phyloP scores from a whole-genome alignment of 2,888 invertebrate species.

The Ceratothoa steindachneri region DNA sequence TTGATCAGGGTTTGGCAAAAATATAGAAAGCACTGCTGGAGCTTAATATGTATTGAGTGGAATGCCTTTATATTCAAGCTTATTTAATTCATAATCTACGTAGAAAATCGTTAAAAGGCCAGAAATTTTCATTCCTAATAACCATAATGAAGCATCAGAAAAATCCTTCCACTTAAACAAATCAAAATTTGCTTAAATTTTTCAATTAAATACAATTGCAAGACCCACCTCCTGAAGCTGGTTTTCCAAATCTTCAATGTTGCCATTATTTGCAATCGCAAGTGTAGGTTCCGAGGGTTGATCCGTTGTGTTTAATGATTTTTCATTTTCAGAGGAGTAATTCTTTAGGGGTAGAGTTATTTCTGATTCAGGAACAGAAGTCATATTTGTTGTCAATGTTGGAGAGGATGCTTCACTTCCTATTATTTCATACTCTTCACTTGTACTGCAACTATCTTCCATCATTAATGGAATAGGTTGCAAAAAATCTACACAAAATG shows the following conservation, averaged over 20 bases:
- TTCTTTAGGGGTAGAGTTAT: neutral
- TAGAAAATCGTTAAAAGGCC: too few species aligned
- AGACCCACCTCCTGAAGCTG: constrained; percentile 45
- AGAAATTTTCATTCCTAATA: too few species aligned
- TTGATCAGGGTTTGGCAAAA: too few species aligned
- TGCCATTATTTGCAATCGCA: constrained; percentile 46
- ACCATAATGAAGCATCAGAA: too few species aligned
- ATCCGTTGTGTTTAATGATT: neutral
- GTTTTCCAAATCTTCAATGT: constrained; percentile 40
- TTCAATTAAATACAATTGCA: too few species aligned
- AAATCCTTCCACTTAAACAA: too few species aligned
- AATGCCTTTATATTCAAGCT: too few species aligned
- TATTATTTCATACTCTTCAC: constrained; percentile 20
- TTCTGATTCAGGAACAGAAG: neutral
- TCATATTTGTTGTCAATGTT: constrained; percentile 2
- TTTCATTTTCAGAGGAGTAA: neutral
- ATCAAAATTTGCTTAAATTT: too few species aligned
- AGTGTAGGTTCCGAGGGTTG: constrained; percentile 30
- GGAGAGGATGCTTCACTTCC: constrained; percentile 1
- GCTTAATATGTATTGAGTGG: too few species aligned
- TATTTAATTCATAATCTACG: too few species aligned
- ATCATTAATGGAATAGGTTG: neutral
- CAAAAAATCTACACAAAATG: neutral
- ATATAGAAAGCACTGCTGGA: too few species aligned
- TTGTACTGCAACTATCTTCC: neutral